Evolutionary conservation across 2,888 invertebrate species (phyloP).

Genomic region (Uropetala carovei): DNA sequence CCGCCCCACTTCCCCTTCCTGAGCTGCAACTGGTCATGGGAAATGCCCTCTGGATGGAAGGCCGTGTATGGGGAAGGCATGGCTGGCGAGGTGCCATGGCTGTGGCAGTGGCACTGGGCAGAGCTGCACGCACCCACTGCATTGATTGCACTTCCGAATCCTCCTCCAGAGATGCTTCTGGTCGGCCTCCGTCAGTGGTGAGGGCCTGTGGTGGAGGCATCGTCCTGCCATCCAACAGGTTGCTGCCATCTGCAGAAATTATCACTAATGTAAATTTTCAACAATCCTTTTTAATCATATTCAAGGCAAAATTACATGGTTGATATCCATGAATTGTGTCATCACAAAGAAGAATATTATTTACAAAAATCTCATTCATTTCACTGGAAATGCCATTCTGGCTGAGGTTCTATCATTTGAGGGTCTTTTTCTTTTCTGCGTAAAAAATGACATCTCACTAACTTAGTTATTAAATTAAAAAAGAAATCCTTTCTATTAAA

Average conservation of each 20-base stretch:
- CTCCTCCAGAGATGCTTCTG: neutral
- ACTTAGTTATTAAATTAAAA: too few species aligned
- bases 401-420: too few species aligned
- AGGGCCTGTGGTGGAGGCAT: neutral
- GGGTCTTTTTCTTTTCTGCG: too few species aligned
- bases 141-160: constrained; percentile 18
- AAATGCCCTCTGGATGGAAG: constrained; percentile 63
- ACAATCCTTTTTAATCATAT: neutral
- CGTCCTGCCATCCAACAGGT: constrained; percentile 13
- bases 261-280: neutral
- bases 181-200: neutral
- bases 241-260: neutral
- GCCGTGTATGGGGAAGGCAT: constrained; percentile 22
- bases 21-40: constrained; percentile 44
- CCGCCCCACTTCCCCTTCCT: constrained; percentile 15
- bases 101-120: neutral
- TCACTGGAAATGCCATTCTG: too few species aligned
- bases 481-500: too few species aligned
- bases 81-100: constrained; percentile 44
- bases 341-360: too few species aligned
- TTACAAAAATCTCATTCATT: too few species aligned
- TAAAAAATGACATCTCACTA: too few species aligned
- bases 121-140: constrained; percentile 31
- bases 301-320: neutral
- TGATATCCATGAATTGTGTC: too few species aligned